Conservation (phyloP, 1,140 invertebrate genomes). For the Panagrolaimus sp. region DNA sequence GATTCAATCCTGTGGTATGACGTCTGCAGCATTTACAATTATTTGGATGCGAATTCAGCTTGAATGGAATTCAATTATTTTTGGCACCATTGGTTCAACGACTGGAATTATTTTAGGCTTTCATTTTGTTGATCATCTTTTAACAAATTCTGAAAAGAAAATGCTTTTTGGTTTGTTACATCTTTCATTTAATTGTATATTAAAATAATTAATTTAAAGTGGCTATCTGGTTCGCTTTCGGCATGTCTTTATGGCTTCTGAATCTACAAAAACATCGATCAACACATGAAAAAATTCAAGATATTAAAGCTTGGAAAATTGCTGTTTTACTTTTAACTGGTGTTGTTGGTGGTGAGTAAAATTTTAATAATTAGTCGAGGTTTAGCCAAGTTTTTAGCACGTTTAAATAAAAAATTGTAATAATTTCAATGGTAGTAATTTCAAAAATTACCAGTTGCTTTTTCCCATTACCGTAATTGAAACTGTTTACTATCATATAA, state of each 20-base stretch:
- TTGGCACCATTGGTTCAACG: constrained; percentile 45
- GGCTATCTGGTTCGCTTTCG: constrained; percentile 54
- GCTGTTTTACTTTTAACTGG: constrained; percentile 41
- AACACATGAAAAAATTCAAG: constrained; percentile 40
- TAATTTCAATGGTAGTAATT: no score
- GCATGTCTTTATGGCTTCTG: constrained; percentile 44
- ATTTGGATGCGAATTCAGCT: constrained; percentile 48
- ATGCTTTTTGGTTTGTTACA: constrained; percentile 55
- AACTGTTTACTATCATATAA: no score
- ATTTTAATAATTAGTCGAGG: no score
- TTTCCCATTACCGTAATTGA: no score
- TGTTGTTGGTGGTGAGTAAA: constrained; percentile 42
- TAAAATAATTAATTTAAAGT: no score
- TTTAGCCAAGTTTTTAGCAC: no score
- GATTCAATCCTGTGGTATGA: constrained; percentile 53
- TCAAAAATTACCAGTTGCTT: no score
- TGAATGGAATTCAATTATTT: constrained; percentile 44
- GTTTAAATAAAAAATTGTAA: no score
- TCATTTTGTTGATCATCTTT: constrained; percentile 29
- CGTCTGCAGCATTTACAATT: constrained; percentile 41
- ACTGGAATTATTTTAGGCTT: constrained; percentile 45
- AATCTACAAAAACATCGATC: constrained; percentile 46
- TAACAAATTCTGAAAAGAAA: constrained; percentile 47
- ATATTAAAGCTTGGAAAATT: constrained; percentile 40
- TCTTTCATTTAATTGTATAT: no score